These are phyloP conservation scores for Drosophila histrio DNA, from an alignment of 2,888 invertebrate genomes.

Conservation along the genomic window DNA sequence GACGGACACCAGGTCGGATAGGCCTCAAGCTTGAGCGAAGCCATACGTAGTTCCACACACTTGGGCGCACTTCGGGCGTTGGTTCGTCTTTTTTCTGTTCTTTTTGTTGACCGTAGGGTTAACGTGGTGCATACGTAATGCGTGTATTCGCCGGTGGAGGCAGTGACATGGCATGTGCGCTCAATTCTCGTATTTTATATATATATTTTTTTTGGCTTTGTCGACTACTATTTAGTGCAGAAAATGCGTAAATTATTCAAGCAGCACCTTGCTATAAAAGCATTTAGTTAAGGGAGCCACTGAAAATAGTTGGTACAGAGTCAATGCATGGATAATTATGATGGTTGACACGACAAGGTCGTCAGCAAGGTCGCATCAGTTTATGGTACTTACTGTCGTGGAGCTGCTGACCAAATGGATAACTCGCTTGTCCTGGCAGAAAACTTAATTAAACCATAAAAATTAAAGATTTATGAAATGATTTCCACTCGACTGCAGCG, in stretches of 20 bases:
- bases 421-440: conserved; percentile 2
- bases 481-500: conserved; percentile 35
- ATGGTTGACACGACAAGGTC: conserved; percentile 58
- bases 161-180: conserved; percentile 35
- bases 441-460: conserved; percentile 66
- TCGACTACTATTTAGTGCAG: conserved; percentile 72
- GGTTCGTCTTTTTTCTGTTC: conserved; percentile 42
- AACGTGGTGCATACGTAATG: conserved; percentile 45
- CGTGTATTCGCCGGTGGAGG: conserved; percentile 6
- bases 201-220: conserved; percentile 45
- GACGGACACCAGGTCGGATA: conserved; percentile 6
- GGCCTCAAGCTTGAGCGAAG: conserved; percentile 46
- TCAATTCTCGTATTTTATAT: conserved; percentile 2
- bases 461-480: conserved; percentile 73
- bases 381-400: background rate
- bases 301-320: conserved; percentile 18
- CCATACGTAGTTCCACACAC: conserved; percentile 52
- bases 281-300: conserved; percentile 40
- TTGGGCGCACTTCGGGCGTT: conserved; percentile 43
- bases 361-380: conserved; percentile 55
- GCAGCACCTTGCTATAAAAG: conserved; percentile 38
- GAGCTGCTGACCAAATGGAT: conserved; percentile 5
- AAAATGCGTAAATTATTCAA: conserved; percentile 72
- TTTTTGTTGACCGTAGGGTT: conserved; percentile 47
- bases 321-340: conserved; percentile 12